phyloP scores from a whole-genome alignment of 2,888 invertebrate genomes.

The Lasioglossum leucozonium region DNA sequence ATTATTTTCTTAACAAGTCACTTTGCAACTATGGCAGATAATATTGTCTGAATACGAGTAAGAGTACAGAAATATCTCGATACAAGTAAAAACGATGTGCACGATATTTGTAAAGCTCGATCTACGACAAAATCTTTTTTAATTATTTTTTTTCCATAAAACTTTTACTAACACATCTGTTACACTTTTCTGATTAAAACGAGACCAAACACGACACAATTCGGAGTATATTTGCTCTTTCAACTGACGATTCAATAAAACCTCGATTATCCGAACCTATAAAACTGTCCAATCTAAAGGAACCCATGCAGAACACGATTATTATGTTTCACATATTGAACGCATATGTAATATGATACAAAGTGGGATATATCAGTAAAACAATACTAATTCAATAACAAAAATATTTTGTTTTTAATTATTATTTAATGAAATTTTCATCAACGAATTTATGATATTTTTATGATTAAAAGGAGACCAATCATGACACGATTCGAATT shows the following conservation, averaged over 20 bases:
- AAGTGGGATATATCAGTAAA: no score
- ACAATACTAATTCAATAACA: no score
- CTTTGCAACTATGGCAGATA: neutral
- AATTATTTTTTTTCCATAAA: neutral
- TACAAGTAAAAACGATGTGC: neutral
- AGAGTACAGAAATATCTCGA: neutral
- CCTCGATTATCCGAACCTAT: neutral
- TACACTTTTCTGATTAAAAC: neutral
- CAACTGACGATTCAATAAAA: neutral
- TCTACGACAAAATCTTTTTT: neutral
- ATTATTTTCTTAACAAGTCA: slow-evolving; percentile 8
- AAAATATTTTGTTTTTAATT: no score
- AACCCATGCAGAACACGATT: neutral
- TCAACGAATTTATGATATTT: no score
- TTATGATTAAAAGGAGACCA: no score
- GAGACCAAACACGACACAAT: neutral
- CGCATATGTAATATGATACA: no score
- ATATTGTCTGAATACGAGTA: neutral
- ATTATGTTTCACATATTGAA: no score
- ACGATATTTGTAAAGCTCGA: neutral
- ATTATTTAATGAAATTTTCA: no score
- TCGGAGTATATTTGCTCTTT: neutral
- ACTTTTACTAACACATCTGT: neutral
- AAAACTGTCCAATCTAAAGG: neutral
- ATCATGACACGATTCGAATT: no score